Conservation (phyloP, 2,797 vertebrate species). For the Lepus oiostolus region DNA sequence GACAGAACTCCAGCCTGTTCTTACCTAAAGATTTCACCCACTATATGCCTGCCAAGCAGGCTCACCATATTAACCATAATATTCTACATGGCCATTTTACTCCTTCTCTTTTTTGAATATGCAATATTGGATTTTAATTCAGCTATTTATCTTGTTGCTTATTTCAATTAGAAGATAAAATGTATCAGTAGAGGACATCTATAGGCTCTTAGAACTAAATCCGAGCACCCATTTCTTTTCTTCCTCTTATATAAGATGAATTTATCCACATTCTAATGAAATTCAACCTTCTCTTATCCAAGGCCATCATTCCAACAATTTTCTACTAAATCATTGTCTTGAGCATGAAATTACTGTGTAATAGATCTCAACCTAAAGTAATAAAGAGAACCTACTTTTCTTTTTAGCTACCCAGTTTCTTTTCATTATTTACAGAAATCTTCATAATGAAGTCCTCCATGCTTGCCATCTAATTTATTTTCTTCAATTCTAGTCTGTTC, state of each 20-base stretch:
- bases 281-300: background rate
- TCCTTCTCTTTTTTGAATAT: background rate
- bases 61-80: background rate
- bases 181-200: background rate
- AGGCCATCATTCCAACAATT: background rate
- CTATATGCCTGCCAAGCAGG: background rate
- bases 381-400: background rate
- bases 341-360: background rate
- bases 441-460: background rate
- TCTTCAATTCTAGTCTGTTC: background rate
- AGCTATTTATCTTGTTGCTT: background rate
- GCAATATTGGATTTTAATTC: background rate
- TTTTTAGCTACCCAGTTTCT: background rate
- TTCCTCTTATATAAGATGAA: background rate
- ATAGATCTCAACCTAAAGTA: background rate
- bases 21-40: background rate
- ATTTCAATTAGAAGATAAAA: background rate
- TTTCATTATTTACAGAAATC: background rate
- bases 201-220: background rate
- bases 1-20: background rate
- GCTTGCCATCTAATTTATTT: background rate
- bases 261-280: constrained; percentile 18
- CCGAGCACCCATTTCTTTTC: background rate
- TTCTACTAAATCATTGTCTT: constrained; percentile 6
- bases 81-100: background rate